Percentiles rank a stretch among this genome's conserved stretches.
These are phyloP conservation scores for Synergus umbraculus DNA, from an alignment of 2,888 invertebrate species.

Conservation along the genomic window DNA sequence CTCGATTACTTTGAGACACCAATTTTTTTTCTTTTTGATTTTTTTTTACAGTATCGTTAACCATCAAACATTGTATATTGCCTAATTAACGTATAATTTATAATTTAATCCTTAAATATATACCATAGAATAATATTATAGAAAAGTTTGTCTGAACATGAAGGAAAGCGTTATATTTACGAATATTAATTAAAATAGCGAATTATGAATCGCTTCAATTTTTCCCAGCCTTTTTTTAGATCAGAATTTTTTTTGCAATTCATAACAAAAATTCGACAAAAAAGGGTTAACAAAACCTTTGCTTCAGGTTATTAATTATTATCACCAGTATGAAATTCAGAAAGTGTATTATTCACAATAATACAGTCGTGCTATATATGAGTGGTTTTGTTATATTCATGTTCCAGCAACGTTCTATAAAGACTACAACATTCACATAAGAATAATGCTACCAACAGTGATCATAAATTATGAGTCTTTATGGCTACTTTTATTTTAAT, in stretches of 20 bases:
- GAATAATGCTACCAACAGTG: conserved; percentile 30
- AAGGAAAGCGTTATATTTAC: conserved; percentile 10
- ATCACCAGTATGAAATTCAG: conserved; percentile 39
- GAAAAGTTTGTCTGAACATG: conserved; percentile 10
- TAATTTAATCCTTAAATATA: conserved; percentile 21
- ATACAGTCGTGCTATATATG: conserved; percentile 11
- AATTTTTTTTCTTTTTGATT: conserved; percentile 14
- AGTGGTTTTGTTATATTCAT: conserved; percentile 28
- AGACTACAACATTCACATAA: conserved; percentile 30
- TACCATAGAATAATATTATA: conserved; percentile 15
- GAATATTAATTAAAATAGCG: not conserved
- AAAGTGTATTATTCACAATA: conserved; percentile 24
- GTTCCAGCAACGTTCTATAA: conserved; percentile 22
- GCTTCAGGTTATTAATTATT: conserved; percentile 2
- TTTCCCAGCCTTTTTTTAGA: not conserved
- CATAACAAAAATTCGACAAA: conserved; percentile 10
- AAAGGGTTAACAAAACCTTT: conserved; percentile 32
- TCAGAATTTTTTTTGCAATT: not conserved
- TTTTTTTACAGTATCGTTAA: conserved; percentile 17
- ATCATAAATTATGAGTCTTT: conserved; percentile 15
- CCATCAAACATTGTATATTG: conserved; percentile 14
- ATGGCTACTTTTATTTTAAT: not conserved
- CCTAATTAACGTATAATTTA: conserved; percentile 27
- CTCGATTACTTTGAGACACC: not conserved
- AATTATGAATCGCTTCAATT: no score